Conservation (phyloP, 2,113 vertebrate species). For the Sorex fumeus region DNA sequence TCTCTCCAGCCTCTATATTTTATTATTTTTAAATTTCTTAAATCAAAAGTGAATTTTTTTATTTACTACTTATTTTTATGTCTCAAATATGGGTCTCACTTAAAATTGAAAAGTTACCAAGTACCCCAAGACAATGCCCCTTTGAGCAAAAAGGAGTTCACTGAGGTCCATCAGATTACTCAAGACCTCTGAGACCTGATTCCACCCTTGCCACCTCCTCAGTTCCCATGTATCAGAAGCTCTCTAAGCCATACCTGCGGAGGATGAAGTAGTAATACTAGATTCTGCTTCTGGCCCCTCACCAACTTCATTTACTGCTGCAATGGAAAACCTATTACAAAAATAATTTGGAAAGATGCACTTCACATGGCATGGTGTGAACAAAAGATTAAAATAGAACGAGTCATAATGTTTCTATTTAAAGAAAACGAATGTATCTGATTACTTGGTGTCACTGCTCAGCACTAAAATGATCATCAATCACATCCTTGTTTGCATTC, state of each 20-base stretch:
- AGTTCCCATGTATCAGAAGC: not conserved
- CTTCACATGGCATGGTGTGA: conserved; percentile 72
- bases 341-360: conserved; percentile 71
- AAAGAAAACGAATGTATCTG: conserved; percentile 41
- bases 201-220: not conserved
- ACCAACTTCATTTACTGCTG: conserved; percentile 88
- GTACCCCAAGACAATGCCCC: not conserved
- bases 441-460: conserved; percentile 33
- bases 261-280: conserved; percentile 83
- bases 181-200: not conserved
- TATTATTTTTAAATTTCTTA: conserved; percentile 15
- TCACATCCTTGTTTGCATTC: conserved; percentile 79
- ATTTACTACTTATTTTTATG: not conserved
- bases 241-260: conserved; percentile 83
- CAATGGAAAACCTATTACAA: conserved; percentile 87
- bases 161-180: not conserved
- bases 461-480: conserved; percentile 63
- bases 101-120: conserved; percentile 46
- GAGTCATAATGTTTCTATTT: conserved; percentile 69
- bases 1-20: not conserved
- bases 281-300: conserved; percentile 87
- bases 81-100: not conserved
- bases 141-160: not conserved
- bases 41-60: conserved; percentile 26
- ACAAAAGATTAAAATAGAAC: conserved; percentile 72